phyloP scores from a whole-genome alignment of 2,888 invertebrate genomes.

The Chloroclysta siterata region DNA sequence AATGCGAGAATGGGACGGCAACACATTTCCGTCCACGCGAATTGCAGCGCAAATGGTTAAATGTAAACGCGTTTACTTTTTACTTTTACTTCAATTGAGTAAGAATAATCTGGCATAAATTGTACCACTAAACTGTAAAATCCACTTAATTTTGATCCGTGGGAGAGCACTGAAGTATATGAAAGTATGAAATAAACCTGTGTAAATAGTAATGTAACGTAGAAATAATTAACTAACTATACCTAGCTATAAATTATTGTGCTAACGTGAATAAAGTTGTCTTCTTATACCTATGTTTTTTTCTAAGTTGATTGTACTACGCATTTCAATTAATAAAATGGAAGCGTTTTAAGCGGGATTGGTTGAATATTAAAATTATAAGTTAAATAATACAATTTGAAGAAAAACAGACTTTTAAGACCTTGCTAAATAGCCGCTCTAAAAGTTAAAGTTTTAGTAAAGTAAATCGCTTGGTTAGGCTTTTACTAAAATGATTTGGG shows the following conservation, averaged over 20 bases:
- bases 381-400: background rate
- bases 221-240: constrained; percentile 62
- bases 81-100: no score
- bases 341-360: constrained; percentile 64
- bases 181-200: no score
- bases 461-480: background rate
- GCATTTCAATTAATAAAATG: constrained; percentile 53
- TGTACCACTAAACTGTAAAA: background rate
- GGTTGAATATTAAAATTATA: constrained; percentile 35
- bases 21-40: no score
- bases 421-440: no score
- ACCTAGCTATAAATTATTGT: constrained; percentile 62
- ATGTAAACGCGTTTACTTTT: no score
- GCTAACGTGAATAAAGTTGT: constrained; percentile 38
- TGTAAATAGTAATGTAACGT: constrained; percentile 41
- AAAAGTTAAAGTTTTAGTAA: background rate
- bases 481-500: background rate
- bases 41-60: no score
- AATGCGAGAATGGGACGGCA: no score
- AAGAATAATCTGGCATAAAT: no score
- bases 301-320: constrained; percentile 71
- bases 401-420: no score
- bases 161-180: constrained; percentile 40
- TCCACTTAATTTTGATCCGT: constrained; percentile 32
- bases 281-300: constrained; percentile 50